A percentile compares a stretch with the other conserved stretches of the same genome.
Conservation (phyloP, 2,797 vertebrate species). For the Ataeniobius toweri region DNA sequence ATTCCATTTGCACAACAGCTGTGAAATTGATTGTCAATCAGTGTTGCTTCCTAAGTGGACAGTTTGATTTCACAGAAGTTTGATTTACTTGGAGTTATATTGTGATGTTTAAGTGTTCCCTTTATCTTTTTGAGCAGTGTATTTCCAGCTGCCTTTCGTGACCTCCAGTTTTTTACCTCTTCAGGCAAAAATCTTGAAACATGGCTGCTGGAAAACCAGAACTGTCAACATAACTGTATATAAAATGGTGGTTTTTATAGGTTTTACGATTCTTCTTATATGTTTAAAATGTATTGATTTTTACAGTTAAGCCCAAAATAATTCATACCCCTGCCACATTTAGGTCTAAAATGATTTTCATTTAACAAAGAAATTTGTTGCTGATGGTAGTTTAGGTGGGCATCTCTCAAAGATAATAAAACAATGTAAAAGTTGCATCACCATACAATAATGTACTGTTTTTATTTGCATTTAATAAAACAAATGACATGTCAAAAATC, state of each 20-base stretch:
- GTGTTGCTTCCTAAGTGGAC: no score
- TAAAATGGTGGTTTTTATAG: neutral
- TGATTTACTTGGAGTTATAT: no score
- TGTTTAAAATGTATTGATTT: neutral
- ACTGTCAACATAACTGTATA: neutral
- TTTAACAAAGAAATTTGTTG: neutral
- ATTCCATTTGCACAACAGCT: no score
- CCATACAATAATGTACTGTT: neutral
- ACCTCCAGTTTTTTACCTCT: neutral
- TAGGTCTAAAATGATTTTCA: neutral
- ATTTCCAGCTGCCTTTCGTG: neutral
- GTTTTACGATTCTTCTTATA: neutral
- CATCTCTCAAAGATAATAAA: neutral
- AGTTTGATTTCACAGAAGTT: no score
- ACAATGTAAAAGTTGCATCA: neutral
- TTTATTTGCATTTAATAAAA: neutral
- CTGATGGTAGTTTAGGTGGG: neutral
- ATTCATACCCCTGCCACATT: neutral
- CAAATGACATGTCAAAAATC: neutral
- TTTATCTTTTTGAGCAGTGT: neutral
- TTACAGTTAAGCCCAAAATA: neutral
- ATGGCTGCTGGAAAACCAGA: neutral
- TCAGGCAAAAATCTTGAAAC: neutral
- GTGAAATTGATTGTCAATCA: no score
- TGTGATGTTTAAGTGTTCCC: no score